These are phyloP conservation scores for Hipparchia semele DNA, from an alignment of 2,888 invertebrate genomes.

Conservation along the genomic window DNA sequence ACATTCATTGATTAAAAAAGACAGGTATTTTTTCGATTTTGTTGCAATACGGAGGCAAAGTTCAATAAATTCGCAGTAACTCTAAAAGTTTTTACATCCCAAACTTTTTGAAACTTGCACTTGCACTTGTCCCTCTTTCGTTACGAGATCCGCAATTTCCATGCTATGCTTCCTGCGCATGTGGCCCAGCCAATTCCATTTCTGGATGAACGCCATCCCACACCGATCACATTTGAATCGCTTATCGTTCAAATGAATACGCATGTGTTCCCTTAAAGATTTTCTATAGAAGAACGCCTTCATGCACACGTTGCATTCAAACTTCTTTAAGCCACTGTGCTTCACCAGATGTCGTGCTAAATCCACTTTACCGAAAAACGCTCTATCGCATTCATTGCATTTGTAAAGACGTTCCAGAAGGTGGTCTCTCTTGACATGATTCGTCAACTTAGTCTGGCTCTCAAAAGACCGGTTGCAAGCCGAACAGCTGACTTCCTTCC, in stretches of 20 bases:
- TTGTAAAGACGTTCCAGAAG: constrained; percentile 44
- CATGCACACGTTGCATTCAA: constrained; percentile 56
- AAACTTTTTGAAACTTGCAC: too few species aligned
- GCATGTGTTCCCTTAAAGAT: constrained; percentile 59
- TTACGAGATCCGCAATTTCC: neutral
- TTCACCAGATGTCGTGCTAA: constrained; percentile 59
- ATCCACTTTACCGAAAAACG: constrained; percentile 52
- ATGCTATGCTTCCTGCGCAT: constrained; percentile 26
- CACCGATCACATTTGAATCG: constrained; percentile 51
- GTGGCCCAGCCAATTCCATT: constrained; percentile 52
- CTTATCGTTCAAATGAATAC: constrained; percentile 49
- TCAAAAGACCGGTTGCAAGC: constrained; percentile 54
- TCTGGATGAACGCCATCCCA: constrained; percentile 50
- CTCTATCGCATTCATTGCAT: constrained; percentile 45
- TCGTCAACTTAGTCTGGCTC: constrained; percentile 46
- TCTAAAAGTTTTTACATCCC: too few species aligned
- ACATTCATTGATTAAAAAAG: too few species aligned
- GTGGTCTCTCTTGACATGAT: constrained; percentile 44
- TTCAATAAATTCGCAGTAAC: too few species aligned
- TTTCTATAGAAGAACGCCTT: constrained; percentile 54
- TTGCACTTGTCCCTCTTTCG: neutral
- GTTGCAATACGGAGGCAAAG: too few species aligned
- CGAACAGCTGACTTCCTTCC: constrained; percentile 43
- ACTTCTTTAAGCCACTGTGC: constrained; percentile 53
- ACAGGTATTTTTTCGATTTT: too few species aligned